A percentile compares a stretch with the other conserved stretches of the same genome.
These are phyloP conservation scores for Trimorus sp. DNA, from an alignment of 2,888 invertebrate genomes.

Conservation along the genomic window DNA sequence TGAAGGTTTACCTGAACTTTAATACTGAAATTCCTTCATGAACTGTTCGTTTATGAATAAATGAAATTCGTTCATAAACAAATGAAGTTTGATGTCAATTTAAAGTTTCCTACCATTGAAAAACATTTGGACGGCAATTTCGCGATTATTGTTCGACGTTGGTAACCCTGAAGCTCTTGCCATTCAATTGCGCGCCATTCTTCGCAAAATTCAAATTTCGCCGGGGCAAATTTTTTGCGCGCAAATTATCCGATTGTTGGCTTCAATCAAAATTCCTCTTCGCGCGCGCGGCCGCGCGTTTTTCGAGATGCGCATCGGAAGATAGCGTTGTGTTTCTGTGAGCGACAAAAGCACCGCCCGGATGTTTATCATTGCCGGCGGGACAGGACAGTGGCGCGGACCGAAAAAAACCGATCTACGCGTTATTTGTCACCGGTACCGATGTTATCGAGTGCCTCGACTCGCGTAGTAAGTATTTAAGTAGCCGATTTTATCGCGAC, in stretches of 20 bases:
- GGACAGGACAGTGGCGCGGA: slow-evolving; percentile 61
- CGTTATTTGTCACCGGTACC: slow-evolving; percentile 65
- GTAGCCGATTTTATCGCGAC: slow-evolving; percentile 59
- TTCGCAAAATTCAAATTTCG: not conserved
- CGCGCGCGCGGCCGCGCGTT: slow-evolving; percentile 23
- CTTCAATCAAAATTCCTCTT: slow-evolving; percentile 56
- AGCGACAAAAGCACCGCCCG: slow-evolving; percentile 59
- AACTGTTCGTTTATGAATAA: no score
- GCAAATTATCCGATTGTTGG: not conserved
- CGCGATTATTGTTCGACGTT: no score
- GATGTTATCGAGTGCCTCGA: slow-evolving; percentile 59
- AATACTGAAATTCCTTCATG: no score
- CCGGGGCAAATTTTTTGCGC: not conserved
- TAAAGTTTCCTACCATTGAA: no score
- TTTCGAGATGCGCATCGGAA: slow-evolving; percentile 28
- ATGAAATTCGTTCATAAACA: no score
- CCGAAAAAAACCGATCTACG: slow-evolving; percentile 65
- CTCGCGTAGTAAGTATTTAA: slow-evolving; percentile 62
- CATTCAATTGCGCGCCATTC: no score
- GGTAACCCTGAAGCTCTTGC: no score
- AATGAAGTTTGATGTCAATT: no score
- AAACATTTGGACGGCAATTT: no score
- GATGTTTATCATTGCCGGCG: slow-evolving; percentile 58
- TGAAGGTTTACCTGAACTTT: no score
- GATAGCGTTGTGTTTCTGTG: slow-evolving; percentile 52